These are phyloP conservation scores for Perdita meconis DNA, from an alignment of 2,888 invertebrate genomes.

Conservation along the genomic window DNA sequence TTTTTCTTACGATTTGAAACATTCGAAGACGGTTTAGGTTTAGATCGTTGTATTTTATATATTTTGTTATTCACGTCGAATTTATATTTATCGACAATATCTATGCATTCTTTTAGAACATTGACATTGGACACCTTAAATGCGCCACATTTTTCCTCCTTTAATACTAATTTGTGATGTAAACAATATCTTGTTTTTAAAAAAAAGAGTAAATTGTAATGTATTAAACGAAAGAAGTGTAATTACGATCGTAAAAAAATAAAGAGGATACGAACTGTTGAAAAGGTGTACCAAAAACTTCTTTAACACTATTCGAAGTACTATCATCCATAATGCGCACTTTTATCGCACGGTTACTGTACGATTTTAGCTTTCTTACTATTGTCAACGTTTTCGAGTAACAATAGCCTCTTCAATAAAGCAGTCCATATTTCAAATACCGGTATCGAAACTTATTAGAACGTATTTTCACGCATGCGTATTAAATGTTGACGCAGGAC, in stretches of 20 bases:
- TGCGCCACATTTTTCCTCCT: slow-evolving; percentile 10
- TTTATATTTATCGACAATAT: background rate
- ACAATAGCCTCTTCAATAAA: too few species aligned
- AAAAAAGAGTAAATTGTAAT: background rate
- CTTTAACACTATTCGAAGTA: slow-evolving; percentile 4
- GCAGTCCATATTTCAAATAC: too few species aligned
- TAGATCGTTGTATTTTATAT: slow-evolving; percentile 9
- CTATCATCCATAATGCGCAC: slow-evolving; percentile 12
- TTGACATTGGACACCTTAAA: background rate
- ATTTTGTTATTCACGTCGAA: background rate
- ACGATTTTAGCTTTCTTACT: too few species aligned
- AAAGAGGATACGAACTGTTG: slow-evolving; percentile 26
- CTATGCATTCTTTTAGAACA: background rate
- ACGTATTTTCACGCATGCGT: too few species aligned
- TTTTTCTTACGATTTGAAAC: background rate
- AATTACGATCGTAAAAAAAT: slow-evolving; percentile 1
- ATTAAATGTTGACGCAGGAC: too few species aligned
- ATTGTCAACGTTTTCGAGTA: too few species aligned
- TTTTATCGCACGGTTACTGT: too few species aligned
- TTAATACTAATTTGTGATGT: slow-evolving; percentile 8
- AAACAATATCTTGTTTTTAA: slow-evolving; percentile 28
- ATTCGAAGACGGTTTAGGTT: background rate
- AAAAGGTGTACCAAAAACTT: slow-evolving; percentile 11
- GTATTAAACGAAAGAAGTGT: background rate
- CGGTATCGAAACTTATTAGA: too few species aligned